These are phyloP conservation scores for Achlya flavicornis DNA, from an alignment of 2,888 invertebrate species.

Conservation along the genomic window DNA sequence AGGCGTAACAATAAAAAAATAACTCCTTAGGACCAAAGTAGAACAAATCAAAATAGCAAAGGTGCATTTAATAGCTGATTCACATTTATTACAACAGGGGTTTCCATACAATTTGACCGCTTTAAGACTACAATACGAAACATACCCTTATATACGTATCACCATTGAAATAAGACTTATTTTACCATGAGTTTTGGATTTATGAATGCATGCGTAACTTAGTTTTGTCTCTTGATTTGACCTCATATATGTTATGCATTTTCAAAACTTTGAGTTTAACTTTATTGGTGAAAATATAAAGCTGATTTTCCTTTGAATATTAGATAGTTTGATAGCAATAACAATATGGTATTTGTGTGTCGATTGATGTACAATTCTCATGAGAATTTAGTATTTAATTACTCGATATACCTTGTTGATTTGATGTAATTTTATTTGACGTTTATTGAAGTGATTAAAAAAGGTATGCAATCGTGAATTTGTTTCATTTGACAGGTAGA, in stretches of 20 bases:
- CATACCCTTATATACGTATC: constrained; percentile 16
- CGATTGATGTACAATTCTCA: constrained; percentile 35
- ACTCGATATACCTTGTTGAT: constrained; percentile 27
- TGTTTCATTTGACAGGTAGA: neutral
- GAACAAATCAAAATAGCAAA: constrained; percentile 55
- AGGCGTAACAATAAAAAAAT: neutral
- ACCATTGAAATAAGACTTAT: neutral
- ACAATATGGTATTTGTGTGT: constrained; percentile 31
- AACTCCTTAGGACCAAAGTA: constrained; percentile 33
- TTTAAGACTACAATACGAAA: constrained; percentile 18
- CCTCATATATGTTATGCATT: neutral
- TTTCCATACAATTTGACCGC: constrained; percentile 40
- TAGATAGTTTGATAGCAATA: neutral
- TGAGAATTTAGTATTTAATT: constrained; percentile 45
- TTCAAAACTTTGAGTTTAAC: neutral
- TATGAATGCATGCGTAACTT: constrained; percentile 7
- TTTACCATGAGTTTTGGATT: constrained; percentile 17
- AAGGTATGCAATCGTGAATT: constrained; percentile 23
- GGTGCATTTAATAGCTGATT: constrained; percentile 76
- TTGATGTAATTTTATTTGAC: constrained; percentile 59
- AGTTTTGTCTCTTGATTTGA: constrained; percentile 20
- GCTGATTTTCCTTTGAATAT: constrained; percentile 19
- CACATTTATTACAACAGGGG: constrained; percentile 66
- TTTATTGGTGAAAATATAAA: constrained; percentile 13
- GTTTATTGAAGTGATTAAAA: constrained; percentile 25